Percentiles rank a stretch among this genome's conserved stretches.
These are phyloP conservation scores for Parapristionchus giblindavisi DNA, from an alignment of 2,888 invertebrate genomes.

Conservation along the genomic window DNA sequence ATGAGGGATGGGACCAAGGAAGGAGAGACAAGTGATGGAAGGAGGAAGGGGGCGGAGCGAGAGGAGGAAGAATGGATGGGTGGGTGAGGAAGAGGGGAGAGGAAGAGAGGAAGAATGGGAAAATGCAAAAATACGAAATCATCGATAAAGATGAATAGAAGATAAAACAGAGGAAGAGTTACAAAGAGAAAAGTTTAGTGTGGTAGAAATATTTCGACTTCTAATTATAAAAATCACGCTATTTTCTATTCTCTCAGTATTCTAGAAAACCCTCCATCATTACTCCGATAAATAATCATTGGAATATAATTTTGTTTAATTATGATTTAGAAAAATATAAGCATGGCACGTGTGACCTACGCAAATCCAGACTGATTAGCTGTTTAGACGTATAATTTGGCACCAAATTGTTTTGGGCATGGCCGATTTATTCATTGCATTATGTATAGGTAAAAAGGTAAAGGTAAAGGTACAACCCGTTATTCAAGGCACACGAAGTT, in stretches of 20 bases:
- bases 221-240: background rate
- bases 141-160: constrained; percentile 2
- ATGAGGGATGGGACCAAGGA: background rate
- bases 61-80: background rate
- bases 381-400: too few relatives aligned
- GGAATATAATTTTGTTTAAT: background rate
- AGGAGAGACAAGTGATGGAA: constrained; percentile 11
- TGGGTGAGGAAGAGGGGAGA: constrained; percentile 5
- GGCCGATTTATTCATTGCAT: too few relatives aligned
- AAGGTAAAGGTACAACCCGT: too few relatives aligned
- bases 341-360: too few relatives aligned
- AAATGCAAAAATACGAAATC: background rate
- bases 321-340: background rate
- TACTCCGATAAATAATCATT: too few relatives aligned
- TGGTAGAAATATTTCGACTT: background rate
- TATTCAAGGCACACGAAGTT: too few relatives aligned
- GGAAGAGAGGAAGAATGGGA: constrained; percentile 17
- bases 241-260: too few relatives aligned
- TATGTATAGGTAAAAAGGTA: too few relatives aligned
- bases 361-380: too few relatives aligned
- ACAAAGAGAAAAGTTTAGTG: background rate
- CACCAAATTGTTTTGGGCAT: too few relatives aligned
- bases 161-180: background rate
- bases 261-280: too few relatives aligned
- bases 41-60: background rate